Conservation (phyloP, 2,797 vertebrate genomes). For the Morus bassanus region DNA sequence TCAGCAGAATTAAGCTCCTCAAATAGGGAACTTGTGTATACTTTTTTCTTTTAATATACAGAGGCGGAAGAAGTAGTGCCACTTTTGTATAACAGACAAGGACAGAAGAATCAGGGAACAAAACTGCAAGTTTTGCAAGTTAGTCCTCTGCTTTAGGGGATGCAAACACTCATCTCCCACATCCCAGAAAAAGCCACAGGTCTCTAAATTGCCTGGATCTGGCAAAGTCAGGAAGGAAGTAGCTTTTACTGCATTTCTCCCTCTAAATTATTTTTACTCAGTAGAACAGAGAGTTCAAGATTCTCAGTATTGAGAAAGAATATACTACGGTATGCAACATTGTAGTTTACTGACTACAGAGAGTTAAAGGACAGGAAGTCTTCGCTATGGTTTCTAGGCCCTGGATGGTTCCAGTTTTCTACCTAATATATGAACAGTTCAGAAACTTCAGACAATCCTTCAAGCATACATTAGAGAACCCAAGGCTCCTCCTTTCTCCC, state of each 20-base stretch:
- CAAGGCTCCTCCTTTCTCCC: not conserved
- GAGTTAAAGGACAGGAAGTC: not conserved
- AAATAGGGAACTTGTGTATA: not conserved
- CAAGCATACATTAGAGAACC: not conserved
- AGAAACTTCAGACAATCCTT: not conserved
- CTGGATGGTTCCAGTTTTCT: not conserved
- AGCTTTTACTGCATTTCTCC: not conserved
- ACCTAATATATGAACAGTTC: not conserved
- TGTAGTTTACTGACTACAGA: not conserved
- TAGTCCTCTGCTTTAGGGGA: not conserved
- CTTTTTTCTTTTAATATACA: not conserved
- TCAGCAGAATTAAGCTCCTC: not conserved
- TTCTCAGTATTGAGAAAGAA: not conserved
- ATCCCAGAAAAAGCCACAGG: not conserved
- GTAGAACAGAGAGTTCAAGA: not conserved
- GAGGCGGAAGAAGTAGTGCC: not conserved
- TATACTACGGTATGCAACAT: accelerated
- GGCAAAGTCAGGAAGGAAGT: not conserved
- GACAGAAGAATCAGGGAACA: not conserved
- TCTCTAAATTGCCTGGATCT: not conserved
- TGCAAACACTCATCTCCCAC: not conserved
- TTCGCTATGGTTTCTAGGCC: not conserved
- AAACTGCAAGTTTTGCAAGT: not conserved
- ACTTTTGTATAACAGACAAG: not conserved
- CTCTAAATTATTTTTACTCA: not conserved